Conservation (phyloP, 2,797 vertebrate genomes). For the Dipus sagitta region DNA sequence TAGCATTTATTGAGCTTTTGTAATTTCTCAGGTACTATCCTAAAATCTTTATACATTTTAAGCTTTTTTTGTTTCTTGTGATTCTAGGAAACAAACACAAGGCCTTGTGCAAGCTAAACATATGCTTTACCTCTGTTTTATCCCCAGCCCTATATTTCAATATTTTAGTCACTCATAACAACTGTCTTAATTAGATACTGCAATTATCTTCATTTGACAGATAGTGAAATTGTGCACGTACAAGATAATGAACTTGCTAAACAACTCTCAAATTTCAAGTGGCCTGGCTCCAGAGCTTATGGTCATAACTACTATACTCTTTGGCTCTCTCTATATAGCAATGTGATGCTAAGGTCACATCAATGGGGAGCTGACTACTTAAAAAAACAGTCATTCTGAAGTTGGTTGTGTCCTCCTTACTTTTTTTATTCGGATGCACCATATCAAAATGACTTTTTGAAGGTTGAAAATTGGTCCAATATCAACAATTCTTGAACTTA, state of each 20-base stretch:
- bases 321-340: background rate
- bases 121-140: background rate
- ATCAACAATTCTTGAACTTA: background rate
- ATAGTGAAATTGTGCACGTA: conserved; percentile 23
- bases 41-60: conserved; percentile 44
- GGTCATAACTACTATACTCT: conserved; percentile 1
- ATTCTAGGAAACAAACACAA: background rate
- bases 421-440: background rate
- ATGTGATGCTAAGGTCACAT: background rate
- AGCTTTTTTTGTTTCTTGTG: background rate
- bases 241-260: conserved; percentile 7
- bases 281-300: background rate
- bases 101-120: background rate
- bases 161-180: conserved; percentile 17
- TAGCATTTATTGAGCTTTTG: conserved; percentile 40
- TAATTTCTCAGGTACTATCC: conserved; percentile 4
- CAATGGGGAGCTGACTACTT: background rate
- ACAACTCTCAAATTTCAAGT: background rate
- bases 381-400: background rate
- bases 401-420: background rate
- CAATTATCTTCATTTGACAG: conserved; percentile 29
- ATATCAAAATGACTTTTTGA: conserved; percentile 17
- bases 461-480: background rate
- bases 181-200: background rate
- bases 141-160: background rate